Evolutionary conservation across 2,797 vertebrate species (phyloP), one percentile per base, ranked within the genome.

Genomic region (Lutjanus argentimaculatus): DNA sequence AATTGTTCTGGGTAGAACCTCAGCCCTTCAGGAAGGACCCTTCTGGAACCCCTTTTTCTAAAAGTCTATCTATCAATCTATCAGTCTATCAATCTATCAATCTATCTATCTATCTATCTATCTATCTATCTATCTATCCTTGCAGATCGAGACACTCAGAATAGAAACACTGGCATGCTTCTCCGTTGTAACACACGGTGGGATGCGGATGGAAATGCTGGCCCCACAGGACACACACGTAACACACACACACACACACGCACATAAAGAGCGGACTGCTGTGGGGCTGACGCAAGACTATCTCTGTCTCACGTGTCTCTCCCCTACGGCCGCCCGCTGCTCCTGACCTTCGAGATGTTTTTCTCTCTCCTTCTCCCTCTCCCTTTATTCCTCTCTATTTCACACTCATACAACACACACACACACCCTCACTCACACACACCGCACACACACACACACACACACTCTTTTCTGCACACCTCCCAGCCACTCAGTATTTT

Each of bases 281-380:
- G 93, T 94, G 91, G 91, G 92, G 94, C 92, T 94, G 95, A 95
- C 93, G 93, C 93, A 94, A 95, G 94, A 95, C 94, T 95, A 95
- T 95, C 93, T 92, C 92, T 90, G 92, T 93, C 94, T 94, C 94
- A 95, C 94, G 93, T 94, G 94, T 95, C 91, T 92, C 89, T 93
- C 91, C 94, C 92, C 92, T 93, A 93, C 92, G 92, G 93, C 93
- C 92, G 94, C 95, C 95, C 89, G 95, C 95, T 95, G 95, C 89
- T 96, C 89, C 93, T 96, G 95, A 96, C 95, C 96, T 96, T 96
- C 95, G 92, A 94, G 93, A 96, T 95, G 94, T 94, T 95, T 95
- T 91, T 94, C 91, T 91, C 92, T 93, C 93, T 92, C 92, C 87
- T 90, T 92, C 88, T 87, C 93, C 83, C 87, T 87, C 93, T 91